Evolutionary conservation across 35 echinoderm and acorn worm genomes (phyloP).

Genomic region (Stichopus chloronotus): DNA sequence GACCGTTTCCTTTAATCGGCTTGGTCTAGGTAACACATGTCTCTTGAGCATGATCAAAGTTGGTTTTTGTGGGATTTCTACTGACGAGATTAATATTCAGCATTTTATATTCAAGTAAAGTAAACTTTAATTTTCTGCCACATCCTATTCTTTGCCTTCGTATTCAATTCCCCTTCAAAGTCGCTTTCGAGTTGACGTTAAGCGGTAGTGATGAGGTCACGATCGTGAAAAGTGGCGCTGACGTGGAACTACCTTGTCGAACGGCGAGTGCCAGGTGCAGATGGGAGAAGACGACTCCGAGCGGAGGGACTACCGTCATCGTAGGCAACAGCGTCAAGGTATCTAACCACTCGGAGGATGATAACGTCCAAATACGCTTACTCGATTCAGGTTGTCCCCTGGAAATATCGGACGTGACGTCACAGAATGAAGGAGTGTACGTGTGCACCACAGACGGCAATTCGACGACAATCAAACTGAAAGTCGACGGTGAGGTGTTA

Average conservation of each 20-base stretch:
- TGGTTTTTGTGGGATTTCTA: too few species aligned
- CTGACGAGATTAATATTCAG: too few species aligned
- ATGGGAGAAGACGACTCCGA: neutral
- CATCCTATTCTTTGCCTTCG: too few species aligned
- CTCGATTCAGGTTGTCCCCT: neutral
- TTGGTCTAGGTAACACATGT: too few species aligned
- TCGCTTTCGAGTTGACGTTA: too few species aligned
- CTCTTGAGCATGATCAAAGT: too few species aligned
- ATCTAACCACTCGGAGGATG: neutral
- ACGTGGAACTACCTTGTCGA: neutral
- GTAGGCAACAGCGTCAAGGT: neutral
- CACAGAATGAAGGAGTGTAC: neutral
- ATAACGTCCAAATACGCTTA: neutral
- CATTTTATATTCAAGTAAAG: too few species aligned
- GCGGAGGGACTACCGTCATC: neutral
- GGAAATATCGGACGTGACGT: neutral
- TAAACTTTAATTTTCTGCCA: too few species aligned
- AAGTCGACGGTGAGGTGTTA: neutral
- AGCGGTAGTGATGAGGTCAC: too few species aligned
- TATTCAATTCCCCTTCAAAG: too few species aligned
- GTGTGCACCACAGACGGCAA: neutral
- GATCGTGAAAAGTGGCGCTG: neutral
- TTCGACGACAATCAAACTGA: neutral
- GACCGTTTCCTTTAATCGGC: too few species aligned
- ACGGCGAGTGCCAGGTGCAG: neutral